Conservation (phyloP, 2,797 vertebrate species). For the Petrocephalus sullivani region DNA sequence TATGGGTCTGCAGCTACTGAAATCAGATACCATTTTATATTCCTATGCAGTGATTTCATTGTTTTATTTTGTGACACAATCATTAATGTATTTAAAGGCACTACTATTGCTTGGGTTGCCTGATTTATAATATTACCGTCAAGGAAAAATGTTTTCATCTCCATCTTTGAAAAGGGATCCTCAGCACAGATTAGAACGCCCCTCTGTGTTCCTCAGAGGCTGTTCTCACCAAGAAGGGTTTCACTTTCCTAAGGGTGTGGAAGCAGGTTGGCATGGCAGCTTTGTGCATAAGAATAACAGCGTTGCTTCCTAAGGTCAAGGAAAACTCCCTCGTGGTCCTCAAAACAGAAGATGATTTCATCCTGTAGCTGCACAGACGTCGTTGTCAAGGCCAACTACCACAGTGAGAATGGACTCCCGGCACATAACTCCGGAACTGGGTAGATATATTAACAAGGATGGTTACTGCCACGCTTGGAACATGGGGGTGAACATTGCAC, state of each 20-base stretch:
- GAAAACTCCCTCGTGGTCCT: not conserved
- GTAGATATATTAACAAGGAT: not conserved
- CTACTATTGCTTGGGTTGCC: not conserved
- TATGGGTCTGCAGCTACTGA: not conserved
- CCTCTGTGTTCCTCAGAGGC: not conserved
- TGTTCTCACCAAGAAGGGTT: not conserved
- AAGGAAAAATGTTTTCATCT: not conserved
- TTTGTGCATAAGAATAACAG: not conserved
- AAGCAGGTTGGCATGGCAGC: not conserved
- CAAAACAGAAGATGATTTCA: not conserved
- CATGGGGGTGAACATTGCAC: not conserved
- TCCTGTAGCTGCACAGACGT: not conserved
- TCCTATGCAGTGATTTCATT: not conserved
- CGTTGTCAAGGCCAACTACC: not conserved
- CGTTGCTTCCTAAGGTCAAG: not conserved
- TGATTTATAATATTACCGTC: not conserved
- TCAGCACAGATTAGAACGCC: not conserved
- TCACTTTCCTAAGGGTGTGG: not conserved
- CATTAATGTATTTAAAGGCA: not conserved
- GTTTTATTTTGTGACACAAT: not conserved
- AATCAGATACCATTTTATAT: not conserved
- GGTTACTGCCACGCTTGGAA: not conserved
- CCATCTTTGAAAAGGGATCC: not conserved
- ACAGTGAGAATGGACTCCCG: not conserved
- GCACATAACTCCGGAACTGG: not conserved